Conservation (phyloP, 2,113 vertebrate species). For the Lathamus discolor region DNA sequence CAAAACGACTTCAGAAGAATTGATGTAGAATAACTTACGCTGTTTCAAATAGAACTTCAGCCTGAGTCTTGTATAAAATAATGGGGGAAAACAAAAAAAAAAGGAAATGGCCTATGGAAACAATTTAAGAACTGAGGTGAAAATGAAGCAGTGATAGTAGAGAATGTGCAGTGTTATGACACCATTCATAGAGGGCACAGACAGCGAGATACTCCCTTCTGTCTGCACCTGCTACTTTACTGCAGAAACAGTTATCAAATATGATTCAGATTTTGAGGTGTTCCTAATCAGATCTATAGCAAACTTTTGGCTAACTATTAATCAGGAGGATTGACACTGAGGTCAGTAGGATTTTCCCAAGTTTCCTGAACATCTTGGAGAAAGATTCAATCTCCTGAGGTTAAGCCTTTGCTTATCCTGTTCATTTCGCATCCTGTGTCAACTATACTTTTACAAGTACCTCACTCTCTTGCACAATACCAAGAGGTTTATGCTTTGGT, state of each 20-base stretch:
- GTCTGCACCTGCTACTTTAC: not conserved
- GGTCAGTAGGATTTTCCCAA: not conserved
- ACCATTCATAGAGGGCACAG: not conserved
- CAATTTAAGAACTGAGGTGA: not conserved
- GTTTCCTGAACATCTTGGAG: not conserved
- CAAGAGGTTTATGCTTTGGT: not conserved
- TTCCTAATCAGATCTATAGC: not conserved
- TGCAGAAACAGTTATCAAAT: not conserved
- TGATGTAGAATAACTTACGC: fast-evolving
- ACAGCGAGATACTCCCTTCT: not conserved
- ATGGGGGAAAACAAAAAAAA: not conserved
- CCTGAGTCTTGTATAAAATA: not conserved
- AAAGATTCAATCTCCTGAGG: not conserved
- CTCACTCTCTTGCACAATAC: not conserved
- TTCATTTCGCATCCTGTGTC: not conserved
- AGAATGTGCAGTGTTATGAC: fast-evolving
- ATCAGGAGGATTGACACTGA: not conserved
- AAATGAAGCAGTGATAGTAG: not conserved
- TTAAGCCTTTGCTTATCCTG: not conserved
- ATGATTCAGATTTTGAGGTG: not conserved
- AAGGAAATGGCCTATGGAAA: not conserved
- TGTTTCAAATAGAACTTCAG: not conserved
- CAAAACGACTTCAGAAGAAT: not conserved
- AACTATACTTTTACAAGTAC: not conserved
- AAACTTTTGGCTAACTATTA: not conserved